Conservation (phyloP, 2,888 invertebrate genomes). For the Drosophila suboccidentalis region DNA sequence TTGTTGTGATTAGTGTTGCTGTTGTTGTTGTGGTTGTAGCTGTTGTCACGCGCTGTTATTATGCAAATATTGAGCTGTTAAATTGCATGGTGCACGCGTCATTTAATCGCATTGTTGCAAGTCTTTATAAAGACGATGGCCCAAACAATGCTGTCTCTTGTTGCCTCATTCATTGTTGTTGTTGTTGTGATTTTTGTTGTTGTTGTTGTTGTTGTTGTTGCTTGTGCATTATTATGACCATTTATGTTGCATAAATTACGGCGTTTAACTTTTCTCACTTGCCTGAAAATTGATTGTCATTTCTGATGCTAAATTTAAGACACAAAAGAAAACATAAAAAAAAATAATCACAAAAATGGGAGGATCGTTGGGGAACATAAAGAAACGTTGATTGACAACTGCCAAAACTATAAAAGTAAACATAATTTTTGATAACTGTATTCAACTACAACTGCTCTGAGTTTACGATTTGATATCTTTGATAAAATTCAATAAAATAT, state of each 20-base stretch:
- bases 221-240: slow-evolving; percentile 64
- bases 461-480: background rate
- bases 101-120: slow-evolving; percentile 68
- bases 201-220: slow-evolving; percentile 37
- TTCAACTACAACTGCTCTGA: background rate
- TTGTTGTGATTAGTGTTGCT: slow-evolving; percentile 17
- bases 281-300: slow-evolving; percentile 45
- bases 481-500: too few relatives aligned
- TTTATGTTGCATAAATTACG: slow-evolving; percentile 82
- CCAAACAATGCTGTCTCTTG: slow-evolving; percentile 32
- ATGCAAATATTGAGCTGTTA: slow-evolving; percentile 82
- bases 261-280: slow-evolving; percentile 65
- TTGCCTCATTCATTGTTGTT: slow-evolving; percentile 31
- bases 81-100: slow-evolving; percentile 78
- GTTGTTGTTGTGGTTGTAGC: slow-evolving; percentile 39
- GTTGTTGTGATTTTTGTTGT: slow-evolving; percentile 13
- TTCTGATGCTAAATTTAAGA: slow-evolving; percentile 12
- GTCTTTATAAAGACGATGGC: slow-evolving; percentile 46
- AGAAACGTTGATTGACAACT: background rate
- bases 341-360: background rate
- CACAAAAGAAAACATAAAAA: background rate
- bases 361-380: background rate
- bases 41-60: slow-evolving; percentile 80
- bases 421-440: background rate
- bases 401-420: background rate